These are phyloP conservation scores for Pristionchus exspectatus DNA, from an alignment of 2,888 invertebrate genomes.

Conservation along the genomic window DNA sequence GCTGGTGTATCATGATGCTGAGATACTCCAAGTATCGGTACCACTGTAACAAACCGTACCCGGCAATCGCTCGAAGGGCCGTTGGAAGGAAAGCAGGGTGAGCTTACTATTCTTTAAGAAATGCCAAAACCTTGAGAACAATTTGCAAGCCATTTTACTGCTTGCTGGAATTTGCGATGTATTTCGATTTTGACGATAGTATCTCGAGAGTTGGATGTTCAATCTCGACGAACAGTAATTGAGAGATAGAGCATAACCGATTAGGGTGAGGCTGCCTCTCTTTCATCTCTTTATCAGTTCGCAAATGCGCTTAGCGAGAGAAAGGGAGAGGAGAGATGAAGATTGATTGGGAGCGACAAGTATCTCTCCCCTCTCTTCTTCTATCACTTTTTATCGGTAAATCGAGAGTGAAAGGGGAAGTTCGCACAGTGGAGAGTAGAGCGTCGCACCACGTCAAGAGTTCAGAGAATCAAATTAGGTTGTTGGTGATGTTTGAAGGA, in stretches of 20 bases:
- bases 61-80: conserved; percentile 74
- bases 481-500: neutral
- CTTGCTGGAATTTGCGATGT: no score
- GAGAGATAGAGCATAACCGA: neutral
- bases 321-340: neutral
- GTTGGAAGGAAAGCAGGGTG: conserved; percentile 70
- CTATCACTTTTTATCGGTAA: conserved; percentile 45
- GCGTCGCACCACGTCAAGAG: neutral
- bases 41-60: conserved; percentile 76
- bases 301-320: conserved; percentile 28
- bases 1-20: conserved; percentile 71
- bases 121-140: no score
- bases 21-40: conserved; percentile 73
- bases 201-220: neutral
- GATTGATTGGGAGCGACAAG: conserved; percentile 46
- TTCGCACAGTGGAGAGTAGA: neutral
- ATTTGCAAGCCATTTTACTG: neutral
- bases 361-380: conserved; percentile 46
- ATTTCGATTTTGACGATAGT: neutral
- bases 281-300: conserved; percentile 20
- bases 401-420: conserved; percentile 6
- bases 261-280: neutral
- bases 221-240: neutral
- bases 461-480: conserved; percentile 11
- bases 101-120: neutral